Conservation (phyloP, 2,797 vertebrate species). For the Melanotaenia maccullochi region DNA sequence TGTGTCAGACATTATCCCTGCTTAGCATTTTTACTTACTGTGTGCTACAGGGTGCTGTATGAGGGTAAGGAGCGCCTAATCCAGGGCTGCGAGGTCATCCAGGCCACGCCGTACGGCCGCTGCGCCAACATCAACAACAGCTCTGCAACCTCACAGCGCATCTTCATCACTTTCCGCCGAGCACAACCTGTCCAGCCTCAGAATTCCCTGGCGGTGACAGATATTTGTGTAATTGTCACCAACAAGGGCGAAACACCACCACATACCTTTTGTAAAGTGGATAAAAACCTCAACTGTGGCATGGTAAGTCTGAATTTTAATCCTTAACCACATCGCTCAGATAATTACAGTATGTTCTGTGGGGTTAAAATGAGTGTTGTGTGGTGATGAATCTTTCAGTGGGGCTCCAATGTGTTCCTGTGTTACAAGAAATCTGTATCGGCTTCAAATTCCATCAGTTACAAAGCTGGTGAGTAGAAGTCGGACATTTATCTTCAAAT, state of each 20-base stretch:
- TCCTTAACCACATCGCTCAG: rapidly evolving
- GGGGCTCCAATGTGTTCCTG: slow-evolving; percentile 96
- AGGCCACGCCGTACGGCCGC: slow-evolving; percentile 95
- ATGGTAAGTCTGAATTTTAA: slow-evolving; percentile 84
- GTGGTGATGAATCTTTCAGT: slow-evolving; percentile 82
- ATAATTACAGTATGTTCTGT: neutral
- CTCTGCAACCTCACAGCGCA: slow-evolving; percentile 92
- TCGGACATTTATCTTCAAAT: neutral
- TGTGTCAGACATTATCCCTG: neutral
- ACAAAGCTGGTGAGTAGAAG: slow-evolving; percentile 93
- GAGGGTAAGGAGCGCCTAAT: slow-evolving; percentile 96
- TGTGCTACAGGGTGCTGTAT: slow-evolving; percentile 88
- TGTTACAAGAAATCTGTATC: slow-evolving; percentile 99
- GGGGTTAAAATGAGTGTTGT: neutral
- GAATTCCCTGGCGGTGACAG: slow-evolving; percentile 95
- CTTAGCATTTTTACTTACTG: rapidly evolving
- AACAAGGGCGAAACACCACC: slow-evolving; percentile 97
- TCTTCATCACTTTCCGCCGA: slow-evolving; percentile 94
- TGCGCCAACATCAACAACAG: slow-evolving; percentile 99
- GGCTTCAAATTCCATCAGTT: slow-evolving; percentile 93
- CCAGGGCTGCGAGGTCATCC: slow-evolving; percentile 94
- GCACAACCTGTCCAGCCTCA: slow-evolving; percentile 88
- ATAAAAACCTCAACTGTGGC: slow-evolving; percentile 98
- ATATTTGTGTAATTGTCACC: slow-evolving; percentile 95
- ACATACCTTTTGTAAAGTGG: slow-evolving; percentile 97